Evolutionary conservation across 2,113 vertebrate genomes (phyloP), one percentile per base, ranked within the genome.

Genomic region (Microcebus tavaratra): DNA sequence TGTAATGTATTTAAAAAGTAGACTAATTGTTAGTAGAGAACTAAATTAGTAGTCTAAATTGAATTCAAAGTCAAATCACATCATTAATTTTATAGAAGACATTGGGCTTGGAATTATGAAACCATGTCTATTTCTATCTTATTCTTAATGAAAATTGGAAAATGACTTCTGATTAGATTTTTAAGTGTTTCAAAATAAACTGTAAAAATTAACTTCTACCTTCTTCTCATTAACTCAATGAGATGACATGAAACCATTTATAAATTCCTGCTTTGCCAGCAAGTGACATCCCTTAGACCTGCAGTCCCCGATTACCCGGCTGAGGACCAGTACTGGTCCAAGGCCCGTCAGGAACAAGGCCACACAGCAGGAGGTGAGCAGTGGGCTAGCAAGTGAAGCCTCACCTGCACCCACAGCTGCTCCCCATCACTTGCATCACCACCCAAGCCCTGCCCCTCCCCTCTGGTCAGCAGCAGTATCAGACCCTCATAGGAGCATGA

Each of bases 61-160:
- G 1, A 7, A 65, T 89, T 91, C 29, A 70, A 76, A 95, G 42
- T 75, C n/a, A 83, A 50, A 86, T 76, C 27, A 57, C 14, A 72
- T 50, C 29, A 25, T 65, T 75, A 80, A 59, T 55, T 84, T 90
- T 75, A 97, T 7, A 93, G 55, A 89, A 75, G 9, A 68, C 29
- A n/a, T 79, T 48, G 39, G 17, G 12, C 29, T 87, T 93, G 20
- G 53, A 79, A 61, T 79, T 84, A 72, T 65, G 55, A 89, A 21
- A 5, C 6, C 2, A 15, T 36, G 2, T 92, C 55, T 75, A 68
- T 85, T 86, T 94, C 25, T 97, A 39, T 50, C 17, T 87, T 85
- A 84, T 36, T 92, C 39, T 78, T 76, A 87, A 31, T 45, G 20
- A 95, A 91, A 93, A 75, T 42, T 86, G 18, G 93, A 94, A 93